Percentiles rank a stretch among this genome's conserved stretches.
phyloP scores from a whole-genome alignment of 1,140 invertebrate genomes.

The Dufourea novaeangliae region DNA sequence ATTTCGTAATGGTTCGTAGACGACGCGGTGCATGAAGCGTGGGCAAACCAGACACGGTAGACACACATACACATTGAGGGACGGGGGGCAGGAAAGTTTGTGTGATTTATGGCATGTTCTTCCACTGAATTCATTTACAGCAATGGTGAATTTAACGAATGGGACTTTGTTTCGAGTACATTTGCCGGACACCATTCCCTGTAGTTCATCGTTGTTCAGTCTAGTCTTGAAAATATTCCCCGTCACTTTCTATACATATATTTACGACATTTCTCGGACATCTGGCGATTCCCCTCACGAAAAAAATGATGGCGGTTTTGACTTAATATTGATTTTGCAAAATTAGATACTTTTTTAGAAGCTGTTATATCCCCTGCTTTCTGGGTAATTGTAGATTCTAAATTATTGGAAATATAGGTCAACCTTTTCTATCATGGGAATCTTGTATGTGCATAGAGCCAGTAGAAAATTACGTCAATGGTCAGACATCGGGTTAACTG shows the following conservation, averaged over 20 bases:
- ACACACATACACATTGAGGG: background rate
- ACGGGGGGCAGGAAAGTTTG: no score
- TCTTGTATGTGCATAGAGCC: no score
- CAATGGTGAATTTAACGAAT: background rate
- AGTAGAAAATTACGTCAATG: slow-evolving; percentile 11
- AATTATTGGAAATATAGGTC: no score
- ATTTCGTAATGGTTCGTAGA: slow-evolving; percentile 46
- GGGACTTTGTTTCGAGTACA: background rate
- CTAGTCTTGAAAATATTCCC: background rate
- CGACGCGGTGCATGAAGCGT: background rate
- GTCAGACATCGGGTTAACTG: slow-evolving; percentile 9
- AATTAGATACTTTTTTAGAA: no score
- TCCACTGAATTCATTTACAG: background rate
- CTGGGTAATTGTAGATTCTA: no score
- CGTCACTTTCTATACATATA: no score
- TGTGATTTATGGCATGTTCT: slow-evolving; percentile 4
- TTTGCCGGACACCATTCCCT: background rate
- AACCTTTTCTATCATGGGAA: no score
- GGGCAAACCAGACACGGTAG: background rate
- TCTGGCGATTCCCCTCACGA: no score
- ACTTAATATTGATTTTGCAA: no score
- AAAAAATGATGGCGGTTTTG: no score
- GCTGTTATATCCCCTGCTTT: no score
- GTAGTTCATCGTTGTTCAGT: background rate
- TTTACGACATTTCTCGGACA: no score